Conservation (phyloP, 2,888 invertebrate species). For the Tubiluchus corallicola region DNA sequence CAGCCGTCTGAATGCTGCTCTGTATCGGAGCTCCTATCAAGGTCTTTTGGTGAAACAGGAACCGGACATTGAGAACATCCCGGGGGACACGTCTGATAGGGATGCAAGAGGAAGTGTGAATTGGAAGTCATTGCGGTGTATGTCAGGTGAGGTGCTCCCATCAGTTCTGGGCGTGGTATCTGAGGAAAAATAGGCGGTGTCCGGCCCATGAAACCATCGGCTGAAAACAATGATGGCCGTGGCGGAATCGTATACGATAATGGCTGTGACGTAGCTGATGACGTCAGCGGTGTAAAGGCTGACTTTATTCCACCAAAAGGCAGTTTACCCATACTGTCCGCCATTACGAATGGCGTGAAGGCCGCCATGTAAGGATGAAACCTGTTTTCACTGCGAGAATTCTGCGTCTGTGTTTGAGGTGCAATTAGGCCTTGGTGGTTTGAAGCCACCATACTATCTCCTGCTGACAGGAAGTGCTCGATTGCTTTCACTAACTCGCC, state of each 20-base stretch:
- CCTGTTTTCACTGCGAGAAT: background rate
- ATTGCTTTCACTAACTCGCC: constrained; percentile 76
- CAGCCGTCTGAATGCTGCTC: constrained; percentile 1
- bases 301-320: background rate
- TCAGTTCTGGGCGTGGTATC: background rate
- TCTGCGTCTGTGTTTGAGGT: background rate
- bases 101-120: background rate
- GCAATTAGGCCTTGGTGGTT: background rate
- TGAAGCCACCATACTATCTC: constrained; percentile 18
- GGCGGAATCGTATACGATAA: background rate
- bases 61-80: background rate
- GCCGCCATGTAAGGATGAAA: constrained; percentile 1
- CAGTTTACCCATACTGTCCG: background rate
- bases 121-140: background rate
- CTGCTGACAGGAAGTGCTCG: constrained; percentile 48
- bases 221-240: background rate
- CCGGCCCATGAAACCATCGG: background rate
- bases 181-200: background rate
- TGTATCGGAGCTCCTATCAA: background rate
- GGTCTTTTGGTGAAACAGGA: background rate
- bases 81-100: background rate
- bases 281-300: constrained; percentile 1
- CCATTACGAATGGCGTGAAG: constrained; percentile 1
- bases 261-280: background rate
- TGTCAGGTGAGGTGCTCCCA: background rate